Percentiles rank a stretch among this genome's conserved stretches.
These are phyloP conservation scores for Paralichthys olivaceus DNA, from an alignment of 2,113 vertebrate genomes.

Conservation along the genomic window DNA sequence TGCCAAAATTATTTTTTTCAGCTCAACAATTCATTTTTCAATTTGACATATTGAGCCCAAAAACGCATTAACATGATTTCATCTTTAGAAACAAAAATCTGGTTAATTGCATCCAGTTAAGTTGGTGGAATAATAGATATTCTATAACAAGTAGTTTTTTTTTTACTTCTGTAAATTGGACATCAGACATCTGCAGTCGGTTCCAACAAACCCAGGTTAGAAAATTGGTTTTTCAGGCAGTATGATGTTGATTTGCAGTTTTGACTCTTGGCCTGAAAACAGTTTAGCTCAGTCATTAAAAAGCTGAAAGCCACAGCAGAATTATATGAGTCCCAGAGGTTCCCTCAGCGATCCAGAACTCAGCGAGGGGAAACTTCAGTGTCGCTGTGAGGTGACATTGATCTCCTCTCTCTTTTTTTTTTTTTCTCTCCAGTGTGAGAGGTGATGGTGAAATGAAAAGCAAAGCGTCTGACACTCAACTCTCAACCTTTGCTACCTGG, in stretches of 20 bases:
- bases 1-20: too few species aligned
- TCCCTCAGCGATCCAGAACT: background rate
- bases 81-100: too few species aligned
- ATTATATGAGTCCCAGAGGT: background rate
- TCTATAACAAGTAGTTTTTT: too few species aligned
- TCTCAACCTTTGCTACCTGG: conserved; percentile 31
- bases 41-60: too few species aligned
- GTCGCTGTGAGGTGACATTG: background rate
- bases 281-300: conserved; percentile 4
- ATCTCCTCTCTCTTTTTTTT: background rate
- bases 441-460: conserved; percentile 44
- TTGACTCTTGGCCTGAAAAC: conserved; percentile 6
- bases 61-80: too few species aligned
- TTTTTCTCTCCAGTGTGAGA: conserved; percentile 40
- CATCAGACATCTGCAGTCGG: background rate
- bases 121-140: too few species aligned
- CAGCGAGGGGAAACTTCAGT: background rate
- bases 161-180: too few species aligned
- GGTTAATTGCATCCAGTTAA: too few species aligned
- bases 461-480: conserved; percentile 35
- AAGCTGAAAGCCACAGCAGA: conserved; percentile 1
- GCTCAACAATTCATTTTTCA: too few species aligned
- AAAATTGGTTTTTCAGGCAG: background rate
- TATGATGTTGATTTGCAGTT: background rate
- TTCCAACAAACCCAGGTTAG: background rate